These are phyloP conservation scores for Octodon degus DNA, from an alignment of 2,113 vertebrate genomes.

Conservation along the genomic window DNA sequence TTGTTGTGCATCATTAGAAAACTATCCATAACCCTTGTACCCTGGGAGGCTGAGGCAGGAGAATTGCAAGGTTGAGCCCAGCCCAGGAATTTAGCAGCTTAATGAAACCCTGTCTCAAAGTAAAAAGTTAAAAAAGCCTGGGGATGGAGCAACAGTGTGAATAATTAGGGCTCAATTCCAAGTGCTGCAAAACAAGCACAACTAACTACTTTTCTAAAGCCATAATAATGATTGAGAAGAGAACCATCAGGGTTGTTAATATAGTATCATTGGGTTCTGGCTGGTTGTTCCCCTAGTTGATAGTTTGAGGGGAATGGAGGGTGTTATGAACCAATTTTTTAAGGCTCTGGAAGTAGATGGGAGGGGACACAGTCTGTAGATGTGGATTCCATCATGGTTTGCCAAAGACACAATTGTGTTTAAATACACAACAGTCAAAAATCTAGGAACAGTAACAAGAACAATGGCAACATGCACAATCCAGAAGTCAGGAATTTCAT, in stretches of 20 bases:
- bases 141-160: neutral
- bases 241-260: neutral
- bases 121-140: neutral
- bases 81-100: neutral
- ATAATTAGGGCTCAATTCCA: neutral
- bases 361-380: neutral
- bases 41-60: neutral
- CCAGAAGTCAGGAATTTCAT: neutral
- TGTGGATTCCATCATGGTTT: neutral
- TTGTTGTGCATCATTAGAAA: conserved; percentile 1
- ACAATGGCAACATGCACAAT: neutral
- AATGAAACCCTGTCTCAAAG: neutral
- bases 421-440: neutral
- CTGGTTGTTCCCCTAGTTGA: neutral
- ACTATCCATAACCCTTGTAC: neutral
- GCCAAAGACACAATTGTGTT: neutral
- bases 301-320: neutral
- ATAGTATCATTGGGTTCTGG: neutral
- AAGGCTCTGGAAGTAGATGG: neutral
- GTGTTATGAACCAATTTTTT: neutral
- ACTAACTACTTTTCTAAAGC: neutral
- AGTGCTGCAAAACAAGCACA: neutral
- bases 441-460: neutral
- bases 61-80: neutral
- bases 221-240: neutral